Evolutionary conservation across 1,140 invertebrate species (phyloP).

Genomic region (Manduca sexta): DNA sequence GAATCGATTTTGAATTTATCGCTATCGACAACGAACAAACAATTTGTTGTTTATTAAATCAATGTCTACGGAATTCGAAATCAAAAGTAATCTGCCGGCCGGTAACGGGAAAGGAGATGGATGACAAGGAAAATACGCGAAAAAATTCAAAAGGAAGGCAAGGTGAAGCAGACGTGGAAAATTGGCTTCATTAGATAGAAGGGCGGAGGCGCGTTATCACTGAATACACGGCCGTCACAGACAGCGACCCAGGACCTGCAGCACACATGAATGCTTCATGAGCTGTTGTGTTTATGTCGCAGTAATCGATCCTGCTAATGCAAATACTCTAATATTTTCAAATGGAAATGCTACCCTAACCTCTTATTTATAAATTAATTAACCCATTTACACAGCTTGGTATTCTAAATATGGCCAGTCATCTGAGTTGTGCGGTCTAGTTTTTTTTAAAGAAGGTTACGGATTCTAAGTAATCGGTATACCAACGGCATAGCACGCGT

Average conservation of each 20-base stretch:
- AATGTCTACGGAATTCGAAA: conserved; percentile 57
- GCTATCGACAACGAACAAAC: conserved; percentile 1
- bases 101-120: conserved; percentile 64
- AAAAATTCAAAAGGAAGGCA: conserved; percentile 68
- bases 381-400: too few species aligned
- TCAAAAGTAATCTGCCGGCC: conserved; percentile 64
- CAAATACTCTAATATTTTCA: background rate
- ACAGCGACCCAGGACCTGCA: background rate
- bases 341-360: too few species aligned
- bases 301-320: background rate
- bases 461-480: background rate
- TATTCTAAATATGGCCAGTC: too few species aligned
- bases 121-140: conserved; percentile 67
- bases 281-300: background rate
- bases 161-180: conserved; percentile 59
- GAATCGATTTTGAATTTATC: background rate
- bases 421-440: too few species aligned
- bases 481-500: background rate
- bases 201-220: conserved; percentile 29
- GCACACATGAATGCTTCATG: background rate
- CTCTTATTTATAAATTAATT: too few species aligned
- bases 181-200: conserved; percentile 71
- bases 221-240: conserved; percentile 22
- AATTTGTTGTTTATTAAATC: conserved; percentile 51
- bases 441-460: too few species aligned